Percentiles rank a stretch among this genome's conserved stretches.
phyloP scores from a whole-genome alignment of 2,888 invertebrate species.

The Ormyrus labotus region DNA sequence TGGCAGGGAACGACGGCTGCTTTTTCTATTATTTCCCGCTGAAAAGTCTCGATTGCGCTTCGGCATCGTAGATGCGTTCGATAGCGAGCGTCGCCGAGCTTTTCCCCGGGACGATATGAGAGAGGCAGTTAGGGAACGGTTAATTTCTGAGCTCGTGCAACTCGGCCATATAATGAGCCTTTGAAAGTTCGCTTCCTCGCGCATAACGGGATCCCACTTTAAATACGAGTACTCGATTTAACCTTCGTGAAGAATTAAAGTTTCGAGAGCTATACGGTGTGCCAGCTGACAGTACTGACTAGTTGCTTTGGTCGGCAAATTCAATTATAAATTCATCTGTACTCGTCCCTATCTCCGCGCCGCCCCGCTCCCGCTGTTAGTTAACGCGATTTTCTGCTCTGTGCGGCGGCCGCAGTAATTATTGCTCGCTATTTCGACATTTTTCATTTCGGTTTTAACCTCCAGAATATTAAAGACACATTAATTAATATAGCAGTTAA shows the following conservation, averaged over 20 bases:
- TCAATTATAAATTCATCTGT: slow-evolving; percentile 16
- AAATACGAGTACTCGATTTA: slow-evolving; percentile 22
- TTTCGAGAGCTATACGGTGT: neutral
- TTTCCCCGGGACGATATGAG: neutral
- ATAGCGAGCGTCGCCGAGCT: too few species aligned
- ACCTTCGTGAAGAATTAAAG: slow-evolving; percentile 34
- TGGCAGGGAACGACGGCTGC: neutral
- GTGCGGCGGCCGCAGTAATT: too few species aligned
- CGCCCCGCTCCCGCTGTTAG: neutral
- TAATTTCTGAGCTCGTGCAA: slow-evolving; percentile 20
- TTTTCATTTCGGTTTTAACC: too few species aligned
- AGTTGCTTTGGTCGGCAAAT: slow-evolving; percentile 5
- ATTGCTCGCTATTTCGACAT: too few species aligned
- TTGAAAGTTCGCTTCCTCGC: slow-evolving; percentile 9
- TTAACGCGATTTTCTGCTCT: too few species aligned
- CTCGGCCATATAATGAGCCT: slow-evolving; percentile 25
- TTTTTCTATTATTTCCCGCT: neutral
- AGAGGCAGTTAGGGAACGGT: slow-evolving; percentile 9
- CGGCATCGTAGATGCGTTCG: neutral
- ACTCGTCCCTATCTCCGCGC: too few species aligned
- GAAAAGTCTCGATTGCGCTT: neutral
- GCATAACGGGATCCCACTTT: slow-evolving; percentile 26
- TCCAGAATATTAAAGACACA: too few species aligned
- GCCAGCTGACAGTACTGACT: neutral
- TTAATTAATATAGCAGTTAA: too few species aligned